Percentiles rank a stretch among this genome's conserved stretches.
Evolutionary conservation across 2,113 vertebrate genomes (phyloP).

Genomic region (Ursus arctos): DNA sequence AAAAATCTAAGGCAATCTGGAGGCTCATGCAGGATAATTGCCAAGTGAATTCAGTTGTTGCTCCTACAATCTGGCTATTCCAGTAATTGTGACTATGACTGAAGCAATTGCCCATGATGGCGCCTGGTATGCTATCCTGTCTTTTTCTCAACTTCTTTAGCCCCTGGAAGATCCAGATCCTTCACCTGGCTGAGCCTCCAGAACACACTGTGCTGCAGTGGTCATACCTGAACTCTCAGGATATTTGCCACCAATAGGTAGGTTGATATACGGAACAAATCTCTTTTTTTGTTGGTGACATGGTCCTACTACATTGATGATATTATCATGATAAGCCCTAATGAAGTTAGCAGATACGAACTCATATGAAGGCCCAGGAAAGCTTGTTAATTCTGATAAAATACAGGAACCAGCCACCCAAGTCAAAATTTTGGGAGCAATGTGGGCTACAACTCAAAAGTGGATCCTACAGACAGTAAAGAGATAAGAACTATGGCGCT

Average conservation of each 20-base stretch:
- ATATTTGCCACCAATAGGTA: neutral
- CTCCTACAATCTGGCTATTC: neutral
- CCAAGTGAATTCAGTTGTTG: neutral
- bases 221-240: neutral
- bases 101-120: too few relatives aligned
- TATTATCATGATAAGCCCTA: neutral
- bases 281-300: neutral
- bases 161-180: neutral
- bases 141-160: neutral
- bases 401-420: neutral
- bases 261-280: neutral
- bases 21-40: neutral
- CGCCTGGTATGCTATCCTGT: neutral
- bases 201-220: neutral
- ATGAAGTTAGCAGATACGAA: neutral
- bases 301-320: neutral
- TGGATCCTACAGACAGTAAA: neutral
- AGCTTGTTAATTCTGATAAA: neutral
- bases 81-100: neutral
- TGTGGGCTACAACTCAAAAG: neutral
- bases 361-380: neutral
- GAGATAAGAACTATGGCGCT: neutral
- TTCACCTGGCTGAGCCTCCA: neutral
- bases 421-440: neutral
- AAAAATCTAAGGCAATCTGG: neutral